phyloP scores from a whole-genome alignment of 2,797 vertebrate species.

The Rachycentron canadum region DNA sequence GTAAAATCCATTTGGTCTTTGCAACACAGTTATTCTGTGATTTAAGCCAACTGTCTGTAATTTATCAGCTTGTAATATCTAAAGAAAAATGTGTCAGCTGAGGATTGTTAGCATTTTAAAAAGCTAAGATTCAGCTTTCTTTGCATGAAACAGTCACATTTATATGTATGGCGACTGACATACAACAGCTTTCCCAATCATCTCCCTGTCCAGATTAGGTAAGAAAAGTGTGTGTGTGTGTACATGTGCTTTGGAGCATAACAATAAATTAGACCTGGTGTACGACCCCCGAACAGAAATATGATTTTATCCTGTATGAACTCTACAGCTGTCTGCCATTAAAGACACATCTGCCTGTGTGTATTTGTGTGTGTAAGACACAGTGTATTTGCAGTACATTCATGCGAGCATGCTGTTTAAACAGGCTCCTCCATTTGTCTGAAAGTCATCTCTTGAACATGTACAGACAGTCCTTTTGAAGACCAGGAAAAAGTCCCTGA shows the following conservation, averaged over 20 bases:
- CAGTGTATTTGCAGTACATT: slow-evolving; percentile 10
- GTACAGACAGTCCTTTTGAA: slow-evolving; percentile 14
- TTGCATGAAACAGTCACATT: slow-evolving; percentile 18
- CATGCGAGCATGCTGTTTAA: slow-evolving; percentile 24
- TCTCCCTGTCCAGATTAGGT: slow-evolving; percentile 10
- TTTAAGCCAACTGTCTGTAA: slow-evolving; percentile 9
- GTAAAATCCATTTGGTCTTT: background rate
- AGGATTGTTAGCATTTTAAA: background rate
- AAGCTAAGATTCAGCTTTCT: slow-evolving; percentile 5
- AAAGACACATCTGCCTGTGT: slow-evolving; percentile 35
- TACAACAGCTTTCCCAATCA: slow-evolving; percentile 21
- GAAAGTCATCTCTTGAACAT: slow-evolving; percentile 48
- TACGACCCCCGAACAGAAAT: slow-evolving; percentile 58
- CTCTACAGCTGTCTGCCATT: slow-evolving; percentile 65
- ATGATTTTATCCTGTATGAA: slow-evolving; percentile 64
- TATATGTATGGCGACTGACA: slow-evolving; percentile 13
- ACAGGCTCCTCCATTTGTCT: slow-evolving; percentile 53
- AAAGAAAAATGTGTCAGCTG: slow-evolving; percentile 5
- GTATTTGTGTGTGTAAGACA: slow-evolving; percentile 20
- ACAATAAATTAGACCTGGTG: slow-evolving; percentile 43
- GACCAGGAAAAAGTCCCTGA: slow-evolving; percentile 26
- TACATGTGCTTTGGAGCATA: slow-evolving; percentile 4
- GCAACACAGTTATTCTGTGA: slow-evolving; percentile 10
- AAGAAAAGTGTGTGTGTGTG: slow-evolving; percentile 12
- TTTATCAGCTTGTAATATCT: slow-evolving; percentile 7